These are phyloP conservation scores for Steinernema scapterisci DNA, from an alignment of 2,888 invertebrate genomes.

Conservation along the genomic window DNA sequence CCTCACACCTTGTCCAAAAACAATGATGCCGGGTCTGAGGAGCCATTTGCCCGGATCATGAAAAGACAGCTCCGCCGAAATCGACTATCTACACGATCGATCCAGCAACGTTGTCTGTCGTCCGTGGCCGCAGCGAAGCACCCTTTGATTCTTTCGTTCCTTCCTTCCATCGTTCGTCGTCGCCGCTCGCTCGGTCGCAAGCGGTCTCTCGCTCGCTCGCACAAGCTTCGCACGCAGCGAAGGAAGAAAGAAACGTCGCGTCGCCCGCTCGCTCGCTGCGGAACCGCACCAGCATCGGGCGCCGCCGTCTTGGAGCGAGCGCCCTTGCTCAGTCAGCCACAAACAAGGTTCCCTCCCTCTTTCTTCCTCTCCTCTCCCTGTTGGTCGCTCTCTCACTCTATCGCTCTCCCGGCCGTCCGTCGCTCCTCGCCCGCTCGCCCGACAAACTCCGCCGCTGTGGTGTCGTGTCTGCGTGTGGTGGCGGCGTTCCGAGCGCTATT, in stretches of 20 bases:
- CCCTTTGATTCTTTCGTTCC: not conserved
- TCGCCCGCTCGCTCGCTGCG: constrained; percentile 4
- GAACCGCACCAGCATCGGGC: constrained; percentile 18
- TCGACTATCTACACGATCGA: constrained; percentile 18
- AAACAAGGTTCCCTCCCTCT: constrained; percentile 30
- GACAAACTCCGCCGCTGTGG: constrained; percentile 24
- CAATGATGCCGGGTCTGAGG: not conserved
- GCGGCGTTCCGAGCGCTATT: constrained; percentile 28
- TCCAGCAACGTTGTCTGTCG: constrained; percentile 1
- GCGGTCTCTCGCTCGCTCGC: constrained; percentile 17
- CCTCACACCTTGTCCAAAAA: not conserved
- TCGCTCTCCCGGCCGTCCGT: constrained; percentile 23
- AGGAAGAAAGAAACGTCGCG: not conserved
- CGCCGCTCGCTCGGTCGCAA: not conserved
- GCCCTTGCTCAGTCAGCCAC: constrained; percentile 23
- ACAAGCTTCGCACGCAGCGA: constrained; percentile 27
- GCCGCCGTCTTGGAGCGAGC: constrained; percentile 27
- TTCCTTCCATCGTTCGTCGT: too few relatives aligned
- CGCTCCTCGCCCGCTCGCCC: constrained; percentile 24
- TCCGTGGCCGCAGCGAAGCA: not conserved
- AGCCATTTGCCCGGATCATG: not conserved
- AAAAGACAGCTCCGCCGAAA: not conserved
- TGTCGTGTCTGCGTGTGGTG: constrained; percentile 26
- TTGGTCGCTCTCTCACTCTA: constrained; percentile 17
- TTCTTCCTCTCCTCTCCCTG: constrained; percentile 22